Base-by-base conservation (phyloP, 2,113 vertebrate genomes). In the Sander lucioperca region DNA sequence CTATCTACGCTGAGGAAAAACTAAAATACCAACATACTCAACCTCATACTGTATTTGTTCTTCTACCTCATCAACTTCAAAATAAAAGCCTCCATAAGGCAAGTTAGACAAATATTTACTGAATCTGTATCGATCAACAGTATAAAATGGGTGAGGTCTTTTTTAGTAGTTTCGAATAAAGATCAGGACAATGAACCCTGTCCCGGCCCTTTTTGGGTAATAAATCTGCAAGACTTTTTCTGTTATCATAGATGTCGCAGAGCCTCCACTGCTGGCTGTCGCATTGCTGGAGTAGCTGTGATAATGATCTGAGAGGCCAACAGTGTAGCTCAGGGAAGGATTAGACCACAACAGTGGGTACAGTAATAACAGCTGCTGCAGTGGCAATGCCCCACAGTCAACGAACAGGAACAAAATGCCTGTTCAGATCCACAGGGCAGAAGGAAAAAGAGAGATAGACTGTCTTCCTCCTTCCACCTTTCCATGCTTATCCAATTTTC, bases 271-370 rank as follows among this genome's bases (percentile, higher is more conserved):
- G 54, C 51, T n/a, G 83, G 84, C 77, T 58, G 80, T 79, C 81
- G 82, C 88, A 77, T 83, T 81, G 82, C 43, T 58, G 14, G 74
- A 85, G 88, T 33, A 15, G 61, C 82, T 63, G 45, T 5, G 85
- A 92, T 88, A 89, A 81, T 8, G 69, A 92, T 92, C 89, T 68
- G 68, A 73, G 82, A 77, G 74, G 73, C 56, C 70, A 84, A 86
- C 74, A 82, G 61, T 19, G 77, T 21, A 63, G 80, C 88, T 88
- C 75, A 47, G 69, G 75, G 73, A 88, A 36, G 88, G 88, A 91
- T 94, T 84, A 93, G 72, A 84, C 85, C 74, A 56, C 86, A 78
- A 79, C 72, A 70, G 83, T 48, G 65, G 75, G 48, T 72, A 82
- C 82, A 59, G 82, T 82, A 77, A 80, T 54, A 79, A 84, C 81